Evolutionary conservation across 2,797 vertebrate genomes (phyloP).

Genomic region (Stomatorhinus walkeri): DNA sequence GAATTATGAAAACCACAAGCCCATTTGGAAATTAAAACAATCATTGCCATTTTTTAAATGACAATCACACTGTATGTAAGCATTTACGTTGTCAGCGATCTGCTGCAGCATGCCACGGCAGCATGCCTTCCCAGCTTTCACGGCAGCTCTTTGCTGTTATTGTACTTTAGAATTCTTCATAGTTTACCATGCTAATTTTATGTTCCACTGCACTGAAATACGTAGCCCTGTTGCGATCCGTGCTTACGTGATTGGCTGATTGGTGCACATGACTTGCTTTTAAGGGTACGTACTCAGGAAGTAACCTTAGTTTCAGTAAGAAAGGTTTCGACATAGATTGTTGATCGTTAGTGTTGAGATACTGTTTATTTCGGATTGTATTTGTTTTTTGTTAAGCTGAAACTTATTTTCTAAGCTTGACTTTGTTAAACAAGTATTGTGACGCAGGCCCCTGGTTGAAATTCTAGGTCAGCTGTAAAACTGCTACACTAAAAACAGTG

Average conservation of each 20-base stretch:
- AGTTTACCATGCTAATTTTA: background rate
- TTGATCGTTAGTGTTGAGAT: background rate
- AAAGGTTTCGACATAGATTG: background rate
- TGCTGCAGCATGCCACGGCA: background rate
- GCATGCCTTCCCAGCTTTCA: background rate
- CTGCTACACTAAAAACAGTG: background rate
- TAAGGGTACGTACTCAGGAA: background rate
- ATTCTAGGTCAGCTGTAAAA: background rate
- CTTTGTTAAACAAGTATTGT: background rate
- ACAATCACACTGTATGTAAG: background rate
- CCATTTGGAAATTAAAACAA: background rate
- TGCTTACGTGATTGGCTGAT: background rate
- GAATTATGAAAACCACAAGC: background rate
- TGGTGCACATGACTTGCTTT: background rate
- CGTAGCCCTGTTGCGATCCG: background rate
- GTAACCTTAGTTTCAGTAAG: background rate
- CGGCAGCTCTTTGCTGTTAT: background rate
- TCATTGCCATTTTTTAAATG: background rate
- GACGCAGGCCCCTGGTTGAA: background rate
- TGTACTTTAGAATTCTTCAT: background rate
- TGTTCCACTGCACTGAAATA: background rate
- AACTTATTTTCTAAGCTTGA: background rate
- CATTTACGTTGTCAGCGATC: background rate
- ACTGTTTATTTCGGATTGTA: background rate
- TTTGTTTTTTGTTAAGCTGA: background rate